Evolutionary conservation across 2,888 invertebrate species (phyloP).

Genomic region (Raillietiella orientalis): DNA sequence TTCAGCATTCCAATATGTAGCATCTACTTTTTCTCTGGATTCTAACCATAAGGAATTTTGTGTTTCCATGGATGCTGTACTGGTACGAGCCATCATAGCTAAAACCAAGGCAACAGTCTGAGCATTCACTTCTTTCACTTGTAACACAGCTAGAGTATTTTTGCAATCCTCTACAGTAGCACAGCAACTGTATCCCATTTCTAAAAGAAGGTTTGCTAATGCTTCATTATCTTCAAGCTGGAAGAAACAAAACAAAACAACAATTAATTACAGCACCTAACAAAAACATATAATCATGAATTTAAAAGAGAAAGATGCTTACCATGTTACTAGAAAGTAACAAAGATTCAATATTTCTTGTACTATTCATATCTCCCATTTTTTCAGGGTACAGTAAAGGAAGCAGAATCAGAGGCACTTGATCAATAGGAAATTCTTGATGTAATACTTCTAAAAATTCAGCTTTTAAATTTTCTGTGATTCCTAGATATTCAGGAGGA

Average conservation of each 20-base stretch:
- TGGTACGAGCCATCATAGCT: constrained; percentile 54
- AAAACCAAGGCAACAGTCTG: constrained; percentile 51
- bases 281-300: no score
- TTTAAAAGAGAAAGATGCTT: no score
- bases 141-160: constrained; percentile 43
- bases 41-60: constrained; percentile 11
- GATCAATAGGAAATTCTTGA: constrained; percentile 56
- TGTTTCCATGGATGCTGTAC: constrained; percentile 31
- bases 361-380: constrained; percentile 10
- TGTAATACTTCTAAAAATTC: constrained; percentile 46
- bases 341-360: no score
- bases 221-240: constrained; percentile 8
- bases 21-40: constrained; percentile 10
- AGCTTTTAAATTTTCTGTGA: constrained; percentile 36
- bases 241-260: constrained; percentile 3
- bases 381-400: constrained; percentile 56
- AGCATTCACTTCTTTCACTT: constrained; percentile 38
- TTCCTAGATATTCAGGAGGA: constrained; percentile 12
- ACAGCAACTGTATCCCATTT: constrained; percentile 71
- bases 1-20: constrained; percentile 60
- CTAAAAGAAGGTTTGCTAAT: constrained; percentile 51
- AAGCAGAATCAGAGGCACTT: constrained; percentile 59
- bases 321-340: no score
- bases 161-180: constrained; percentile 57
- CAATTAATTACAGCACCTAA: not conserved